Percentiles rank a stretch among this genome's conserved stretches.
These are phyloP conservation scores for Pangasianodon hypophthalmus DNA, from an alignment of 2,113 vertebrate species.

Conservation along the genomic window DNA sequence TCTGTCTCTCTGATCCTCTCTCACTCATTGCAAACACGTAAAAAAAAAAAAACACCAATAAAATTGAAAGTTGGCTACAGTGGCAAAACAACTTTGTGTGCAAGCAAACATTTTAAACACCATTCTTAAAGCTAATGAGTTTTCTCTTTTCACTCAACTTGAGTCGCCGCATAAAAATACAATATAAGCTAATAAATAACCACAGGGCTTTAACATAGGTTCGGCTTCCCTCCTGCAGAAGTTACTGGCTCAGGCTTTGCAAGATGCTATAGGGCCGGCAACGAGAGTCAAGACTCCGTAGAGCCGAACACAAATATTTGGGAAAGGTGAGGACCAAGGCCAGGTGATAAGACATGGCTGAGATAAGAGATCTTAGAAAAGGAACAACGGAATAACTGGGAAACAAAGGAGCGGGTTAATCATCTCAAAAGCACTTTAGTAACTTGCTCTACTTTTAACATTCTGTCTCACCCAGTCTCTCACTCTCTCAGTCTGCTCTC, in stretches of 20 bases:
- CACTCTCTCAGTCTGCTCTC: conserved; percentile 29
- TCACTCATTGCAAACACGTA: conserved; percentile 18
- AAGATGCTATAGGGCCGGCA: conserved; percentile 56
- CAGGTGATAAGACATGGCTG: conserved; percentile 56
- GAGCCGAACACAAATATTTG: conserved; percentile 63
- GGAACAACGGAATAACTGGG: conserved; percentile 54
- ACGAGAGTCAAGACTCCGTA: conserved; percentile 62
- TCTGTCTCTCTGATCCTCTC: neutral
- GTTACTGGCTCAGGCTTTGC: conserved; percentile 62
- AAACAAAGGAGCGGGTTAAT: conserved; percentile 64
- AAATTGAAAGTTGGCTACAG: conserved; percentile 40
- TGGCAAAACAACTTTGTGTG: conserved; percentile 46
- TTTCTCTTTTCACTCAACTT: conserved; percentile 48
- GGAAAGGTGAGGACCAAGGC: conserved; percentile 63
- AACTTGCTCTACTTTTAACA: conserved; percentile 49
- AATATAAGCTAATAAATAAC: conserved; percentile 77
- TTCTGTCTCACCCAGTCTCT: conserved; percentile 18
- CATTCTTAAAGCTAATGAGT: conserved; percentile 52
- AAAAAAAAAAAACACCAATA: conserved; percentile 55
- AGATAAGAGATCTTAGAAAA: conserved; percentile 63
- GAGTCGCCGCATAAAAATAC: conserved; percentile 55
- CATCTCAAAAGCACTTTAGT: conserved; percentile 55
- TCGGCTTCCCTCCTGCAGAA: conserved; percentile 59
- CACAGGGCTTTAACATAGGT: conserved; percentile 68
- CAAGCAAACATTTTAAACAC: conserved; percentile 44